These are phyloP conservation scores for Myiozetetes cayanensis DNA, from an alignment of 2,113 vertebrate species.

Conservation along the genomic window DNA sequence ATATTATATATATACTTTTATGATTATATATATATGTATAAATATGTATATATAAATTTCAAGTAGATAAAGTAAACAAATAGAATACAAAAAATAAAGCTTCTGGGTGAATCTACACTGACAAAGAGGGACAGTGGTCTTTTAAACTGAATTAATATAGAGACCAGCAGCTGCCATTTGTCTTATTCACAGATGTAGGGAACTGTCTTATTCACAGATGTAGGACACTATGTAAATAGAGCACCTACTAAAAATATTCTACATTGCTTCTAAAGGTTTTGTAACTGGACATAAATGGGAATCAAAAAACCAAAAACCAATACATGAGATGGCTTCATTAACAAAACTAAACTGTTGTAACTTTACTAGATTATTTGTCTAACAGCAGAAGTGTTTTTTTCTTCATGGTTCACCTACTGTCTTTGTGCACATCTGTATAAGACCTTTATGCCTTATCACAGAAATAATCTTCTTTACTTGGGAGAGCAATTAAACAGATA, in stretches of 20 bases:
- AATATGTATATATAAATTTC: background rate
- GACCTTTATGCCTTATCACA: background rate
- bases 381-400: background rate
- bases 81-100: background rate
- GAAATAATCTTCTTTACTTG: background rate
- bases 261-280: background rate
- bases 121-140: background rate
- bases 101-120: background rate
- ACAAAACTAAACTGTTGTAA: background rate
- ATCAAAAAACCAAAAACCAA: background rate
- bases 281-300: background rate
- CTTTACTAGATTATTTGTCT: background rate
- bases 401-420: background rate
- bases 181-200: background rate
- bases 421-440: background rate
- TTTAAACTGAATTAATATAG: background rate
- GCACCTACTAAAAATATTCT: background rate
- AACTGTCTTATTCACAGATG: background rate
- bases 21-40: background rate
- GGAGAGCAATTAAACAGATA: background rate
- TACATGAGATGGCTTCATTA: background rate
- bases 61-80: background rate
- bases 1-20: background rate
- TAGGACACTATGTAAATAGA: background rate
- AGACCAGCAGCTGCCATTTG: fast-evolving